Conservation (phyloP, 2,888 invertebrate species). For the Dysmachus trigonus region DNA sequence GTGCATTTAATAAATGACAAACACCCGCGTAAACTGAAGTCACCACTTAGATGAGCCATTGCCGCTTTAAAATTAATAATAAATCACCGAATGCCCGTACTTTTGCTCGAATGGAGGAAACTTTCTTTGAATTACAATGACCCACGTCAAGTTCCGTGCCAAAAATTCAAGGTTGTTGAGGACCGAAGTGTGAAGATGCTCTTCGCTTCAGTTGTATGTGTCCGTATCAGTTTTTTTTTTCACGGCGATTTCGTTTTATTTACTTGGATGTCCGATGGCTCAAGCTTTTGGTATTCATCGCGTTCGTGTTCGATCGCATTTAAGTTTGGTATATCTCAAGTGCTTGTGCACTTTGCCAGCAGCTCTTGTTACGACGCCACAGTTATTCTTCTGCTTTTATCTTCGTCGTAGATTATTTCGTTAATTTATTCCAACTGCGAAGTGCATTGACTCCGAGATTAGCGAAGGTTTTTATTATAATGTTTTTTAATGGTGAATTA, state of each 20-base stretch:
- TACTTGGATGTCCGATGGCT: background rate
- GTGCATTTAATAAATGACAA: background rate
- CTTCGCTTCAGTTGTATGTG: background rate
- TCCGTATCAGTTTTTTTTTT: background rate
- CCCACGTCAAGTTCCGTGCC: background rate
- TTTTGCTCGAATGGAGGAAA: background rate
- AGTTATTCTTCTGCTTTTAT: background rate
- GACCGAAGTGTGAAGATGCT: background rate
- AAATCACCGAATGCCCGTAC: background rate
- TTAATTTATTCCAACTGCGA: slow-evolving; percentile 1
- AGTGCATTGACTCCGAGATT: slow-evolving; percentile 13
- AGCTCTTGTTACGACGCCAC: background rate
- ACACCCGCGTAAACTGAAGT: background rate
- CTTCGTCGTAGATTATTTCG: background rate
- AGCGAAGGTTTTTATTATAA: background rate
- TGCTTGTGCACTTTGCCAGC: background rate
- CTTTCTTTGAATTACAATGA: slow-evolving; percentile 19
- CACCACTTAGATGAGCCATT: background rate
- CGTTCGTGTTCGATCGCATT: background rate
- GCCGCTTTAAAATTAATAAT: background rate
- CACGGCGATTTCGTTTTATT: background rate
- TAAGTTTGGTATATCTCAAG: background rate
- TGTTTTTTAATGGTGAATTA: background rate
- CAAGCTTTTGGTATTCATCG: background rate
- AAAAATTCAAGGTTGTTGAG: slow-evolving; percentile 7